Conservation (phyloP, 2,888 invertebrate species). For the Augochlorella aurata region DNA sequence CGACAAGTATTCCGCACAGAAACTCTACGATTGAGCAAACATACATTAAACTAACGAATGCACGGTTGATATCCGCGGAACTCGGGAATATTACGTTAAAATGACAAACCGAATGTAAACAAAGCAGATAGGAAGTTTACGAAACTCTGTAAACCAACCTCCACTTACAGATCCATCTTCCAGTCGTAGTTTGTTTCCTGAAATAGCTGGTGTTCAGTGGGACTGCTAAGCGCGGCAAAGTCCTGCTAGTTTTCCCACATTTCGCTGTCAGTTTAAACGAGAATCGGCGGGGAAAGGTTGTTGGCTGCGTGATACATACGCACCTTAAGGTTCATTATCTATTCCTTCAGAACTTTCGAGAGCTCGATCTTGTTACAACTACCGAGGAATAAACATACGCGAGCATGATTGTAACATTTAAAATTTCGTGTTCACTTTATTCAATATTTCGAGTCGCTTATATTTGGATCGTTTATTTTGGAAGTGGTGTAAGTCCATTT, state of each 20-base stretch:
- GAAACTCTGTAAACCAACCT: constrained; percentile 39
- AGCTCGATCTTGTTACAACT: not conserved
- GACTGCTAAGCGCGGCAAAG: constrained; percentile 32
- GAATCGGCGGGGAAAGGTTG: constrained; percentile 23
- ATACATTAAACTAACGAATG: not conserved
- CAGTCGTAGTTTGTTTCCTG: constrained; percentile 34
- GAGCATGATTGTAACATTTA: not conserved
- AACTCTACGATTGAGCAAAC: not conserved
- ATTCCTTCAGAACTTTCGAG: constrained; percentile 7
- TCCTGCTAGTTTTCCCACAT: constrained; percentile 38
- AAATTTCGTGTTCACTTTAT: too few relatives aligned
- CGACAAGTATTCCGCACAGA: not conserved
- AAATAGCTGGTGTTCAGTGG: constrained; percentile 42
- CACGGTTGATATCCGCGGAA: not conserved
- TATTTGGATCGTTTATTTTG: too few relatives aligned
- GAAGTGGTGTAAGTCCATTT: too few relatives aligned
- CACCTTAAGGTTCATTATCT: constrained; percentile 26
- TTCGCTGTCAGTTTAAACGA: constrained; percentile 48
- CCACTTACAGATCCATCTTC: constrained; percentile 57
- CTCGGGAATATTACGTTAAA: constrained; percentile 19
- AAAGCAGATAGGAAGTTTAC: constrained; percentile 50
- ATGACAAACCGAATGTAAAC: constrained; percentile 51
- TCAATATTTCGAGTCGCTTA: too few relatives aligned
- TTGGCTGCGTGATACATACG: constrained; percentile 28
- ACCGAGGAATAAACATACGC: not conserved